Conservation (phyloP, 2,113 vertebrate species). For the Tricholaema leucomelas region DNA sequence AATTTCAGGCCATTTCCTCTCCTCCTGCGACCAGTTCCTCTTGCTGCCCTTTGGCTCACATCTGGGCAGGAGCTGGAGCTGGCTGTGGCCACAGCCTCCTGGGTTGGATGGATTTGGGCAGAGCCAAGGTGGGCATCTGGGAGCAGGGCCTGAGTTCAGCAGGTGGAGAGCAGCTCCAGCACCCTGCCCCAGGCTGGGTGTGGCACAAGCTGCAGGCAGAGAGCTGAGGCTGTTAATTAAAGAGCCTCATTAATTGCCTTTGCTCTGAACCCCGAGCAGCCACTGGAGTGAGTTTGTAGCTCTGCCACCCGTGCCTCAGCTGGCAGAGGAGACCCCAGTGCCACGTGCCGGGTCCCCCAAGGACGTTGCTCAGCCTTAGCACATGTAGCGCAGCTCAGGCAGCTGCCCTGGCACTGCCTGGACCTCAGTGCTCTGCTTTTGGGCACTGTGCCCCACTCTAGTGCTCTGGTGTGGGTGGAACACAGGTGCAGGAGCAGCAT, state of each 20-base stretch:
- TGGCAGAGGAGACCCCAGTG: background rate
- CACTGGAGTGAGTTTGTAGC: background rate
- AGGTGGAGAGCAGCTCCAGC: no score
- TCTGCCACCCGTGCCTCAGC: background rate
- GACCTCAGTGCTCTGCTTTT: background rate
- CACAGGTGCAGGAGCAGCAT: fast-evolving
- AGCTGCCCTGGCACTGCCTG: no score
- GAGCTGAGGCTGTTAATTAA: background rate
- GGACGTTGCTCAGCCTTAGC: background rate
- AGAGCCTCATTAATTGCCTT: background rate
- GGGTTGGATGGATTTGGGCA: background rate
- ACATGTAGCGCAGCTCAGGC: no score
- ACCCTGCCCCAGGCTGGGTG: background rate
- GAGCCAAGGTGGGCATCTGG: background rate
- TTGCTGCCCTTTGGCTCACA: background rate
- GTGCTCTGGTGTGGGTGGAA: background rate
- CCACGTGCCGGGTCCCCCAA: background rate
- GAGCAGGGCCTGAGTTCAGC: background rate
- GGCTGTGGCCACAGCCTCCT: background rate
- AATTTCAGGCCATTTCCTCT: no score
- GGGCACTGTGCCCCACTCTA: background rate
- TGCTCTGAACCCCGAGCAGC: background rate
- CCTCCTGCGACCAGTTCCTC: background rate
- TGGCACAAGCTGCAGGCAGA: background rate
- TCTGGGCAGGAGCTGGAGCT: fast-evolving